Evolutionary conservation across 2,113 vertebrate genomes (phyloP).

Genomic region (Gobiocypris rarus): DNA sequence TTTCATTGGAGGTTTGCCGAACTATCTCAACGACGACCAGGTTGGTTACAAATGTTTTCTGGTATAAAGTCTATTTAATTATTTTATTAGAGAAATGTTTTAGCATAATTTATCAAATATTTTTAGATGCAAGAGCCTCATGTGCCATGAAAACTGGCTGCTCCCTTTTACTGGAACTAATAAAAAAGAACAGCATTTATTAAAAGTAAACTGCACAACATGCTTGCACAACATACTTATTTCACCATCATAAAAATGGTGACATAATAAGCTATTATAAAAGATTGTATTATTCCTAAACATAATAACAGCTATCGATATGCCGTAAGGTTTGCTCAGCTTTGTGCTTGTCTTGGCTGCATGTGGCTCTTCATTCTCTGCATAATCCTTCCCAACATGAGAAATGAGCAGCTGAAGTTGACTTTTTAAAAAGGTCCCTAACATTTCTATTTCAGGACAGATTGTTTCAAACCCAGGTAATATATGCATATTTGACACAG

Average conservation of each 20-base stretch:
- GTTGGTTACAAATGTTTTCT: constrained; percentile 64
- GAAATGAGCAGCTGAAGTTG: background rate
- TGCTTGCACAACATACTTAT: background rate
- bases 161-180: background rate
- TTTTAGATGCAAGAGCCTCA: background rate
- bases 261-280: background rate
- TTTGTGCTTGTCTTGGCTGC: background rate
- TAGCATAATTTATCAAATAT: background rate
- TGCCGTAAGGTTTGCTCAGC: background rate
- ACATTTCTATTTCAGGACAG: background rate
- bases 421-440: background rate
- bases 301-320: background rate
- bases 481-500: background rate
- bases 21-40: constrained; percentile 95
- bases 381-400: background rate
- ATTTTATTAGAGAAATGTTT: background rate
- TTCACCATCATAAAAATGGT: background rate
- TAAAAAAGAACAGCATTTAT: background rate
- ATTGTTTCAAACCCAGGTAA: background rate
- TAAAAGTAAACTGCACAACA: background rate
- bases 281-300: background rate
- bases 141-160: background rate
- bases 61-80: background rate
- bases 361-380: background rate
- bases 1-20: constrained; percentile 90